Percentiles rank a stretch among this genome's conserved stretches.
phyloP scores from a whole-genome alignment of 2,113 vertebrate genomes.

The Hypocryptadius cinnamomeus region DNA sequence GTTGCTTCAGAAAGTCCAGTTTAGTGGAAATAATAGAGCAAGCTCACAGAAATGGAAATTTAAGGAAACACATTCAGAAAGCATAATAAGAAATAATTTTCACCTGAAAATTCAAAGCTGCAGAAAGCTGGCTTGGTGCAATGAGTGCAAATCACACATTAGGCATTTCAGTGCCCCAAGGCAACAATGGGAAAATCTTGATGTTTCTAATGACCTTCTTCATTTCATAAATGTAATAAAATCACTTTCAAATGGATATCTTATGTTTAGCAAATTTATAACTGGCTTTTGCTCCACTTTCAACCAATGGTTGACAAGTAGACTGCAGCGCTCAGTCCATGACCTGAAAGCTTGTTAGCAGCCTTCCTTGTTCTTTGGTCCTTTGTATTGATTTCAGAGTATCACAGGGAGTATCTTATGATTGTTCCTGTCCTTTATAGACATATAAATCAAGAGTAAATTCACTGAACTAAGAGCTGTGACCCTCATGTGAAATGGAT shows the following conservation, averaged over 20 bases:
- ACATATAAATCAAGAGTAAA: constrained; percentile 50
- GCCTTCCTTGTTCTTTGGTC: constrained; percentile 30
- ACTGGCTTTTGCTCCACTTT: constrained; percentile 41
- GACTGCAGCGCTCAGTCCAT: background rate
- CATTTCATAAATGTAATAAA: constrained; percentile 39
- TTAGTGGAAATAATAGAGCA: background rate
- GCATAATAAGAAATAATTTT: constrained; percentile 15
- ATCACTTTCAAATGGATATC: constrained; percentile 10
- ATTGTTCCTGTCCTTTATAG: constrained; percentile 52
- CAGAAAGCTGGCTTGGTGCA: background rate
- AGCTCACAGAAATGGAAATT: background rate
- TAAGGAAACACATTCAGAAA: constrained; percentile 9
- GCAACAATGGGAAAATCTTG: constrained; percentile 6
- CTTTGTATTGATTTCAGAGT: constrained; percentile 54
- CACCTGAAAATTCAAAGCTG: constrained; percentile 36
- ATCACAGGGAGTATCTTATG: constrained; percentile 40
- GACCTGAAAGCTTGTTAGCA: constrained; percentile 48
- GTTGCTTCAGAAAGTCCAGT: background rate
- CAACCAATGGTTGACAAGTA: constrained; percentile 31
- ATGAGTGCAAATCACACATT: constrained; percentile 8
- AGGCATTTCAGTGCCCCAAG: background rate
- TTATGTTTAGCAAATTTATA: constrained; percentile 34
- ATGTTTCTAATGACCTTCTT: constrained; percentile 46
- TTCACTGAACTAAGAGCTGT: constrained; percentile 38
- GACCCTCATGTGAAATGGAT: constrained; percentile 41